A percentile compares a stretch with the other conserved stretches of the same genome.
phyloP scores from a whole-genome alignment of 2,113 vertebrate genomes.

The Grammomys surdaster region DNA sequence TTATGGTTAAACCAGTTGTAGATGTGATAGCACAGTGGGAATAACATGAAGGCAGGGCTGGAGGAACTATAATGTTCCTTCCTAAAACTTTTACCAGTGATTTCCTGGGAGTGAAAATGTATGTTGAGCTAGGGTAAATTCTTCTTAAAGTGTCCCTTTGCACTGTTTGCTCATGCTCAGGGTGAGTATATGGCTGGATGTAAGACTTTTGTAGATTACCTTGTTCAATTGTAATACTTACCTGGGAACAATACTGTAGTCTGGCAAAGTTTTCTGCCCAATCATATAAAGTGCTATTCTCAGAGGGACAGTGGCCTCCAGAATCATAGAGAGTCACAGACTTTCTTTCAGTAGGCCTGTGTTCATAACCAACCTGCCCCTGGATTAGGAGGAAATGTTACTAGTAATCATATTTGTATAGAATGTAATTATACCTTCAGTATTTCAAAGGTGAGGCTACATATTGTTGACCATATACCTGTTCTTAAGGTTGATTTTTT shows the following conservation, averaged over 20 bases:
- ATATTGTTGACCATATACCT: neutral
- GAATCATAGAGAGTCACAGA: neutral
- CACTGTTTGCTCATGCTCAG: neutral
- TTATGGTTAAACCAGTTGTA: neutral
- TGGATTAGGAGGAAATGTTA: neutral
- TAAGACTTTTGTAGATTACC: neutral
- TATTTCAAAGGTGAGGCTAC: neutral
- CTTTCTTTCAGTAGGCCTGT: neutral
- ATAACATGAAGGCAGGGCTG: neutral
- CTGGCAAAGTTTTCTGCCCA: neutral
- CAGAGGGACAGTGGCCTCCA: neutral
- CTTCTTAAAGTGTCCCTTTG: too few species aligned
- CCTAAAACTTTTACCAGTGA: neutral
- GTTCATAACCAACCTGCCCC: neutral
- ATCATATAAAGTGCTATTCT: neutral
- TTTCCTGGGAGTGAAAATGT: neutral
- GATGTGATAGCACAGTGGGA: neutral
- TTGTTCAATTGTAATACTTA: neutral
- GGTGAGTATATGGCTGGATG: neutral
- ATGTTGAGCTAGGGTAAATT: neutral
- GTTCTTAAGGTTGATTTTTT: neutral
- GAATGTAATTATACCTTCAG: neutral
- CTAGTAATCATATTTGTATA: neutral
- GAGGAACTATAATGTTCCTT: neutral
- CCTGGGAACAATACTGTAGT: neutral